Conservation (phyloP, 2,113 vertebrate species). For the Anhinga rufa region DNA sequence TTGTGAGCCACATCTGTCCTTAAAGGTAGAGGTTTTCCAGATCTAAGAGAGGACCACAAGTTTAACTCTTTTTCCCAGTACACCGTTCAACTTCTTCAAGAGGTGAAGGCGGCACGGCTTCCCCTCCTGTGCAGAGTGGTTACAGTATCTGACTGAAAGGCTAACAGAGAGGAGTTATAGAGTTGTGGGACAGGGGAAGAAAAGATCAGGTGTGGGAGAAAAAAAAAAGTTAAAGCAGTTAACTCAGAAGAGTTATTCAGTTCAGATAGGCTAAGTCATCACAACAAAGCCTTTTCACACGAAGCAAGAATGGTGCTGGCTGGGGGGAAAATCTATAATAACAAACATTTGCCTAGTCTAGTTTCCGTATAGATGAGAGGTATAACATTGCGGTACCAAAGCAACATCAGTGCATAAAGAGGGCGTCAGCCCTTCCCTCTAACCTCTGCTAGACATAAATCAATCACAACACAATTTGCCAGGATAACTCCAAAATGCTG, state of each 20-base stretch:
- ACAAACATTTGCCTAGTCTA: neutral
- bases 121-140: neutral
- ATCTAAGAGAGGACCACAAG: neutral
- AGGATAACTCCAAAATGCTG: neutral
- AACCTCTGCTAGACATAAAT: neutral
- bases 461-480: rapidly evolving
- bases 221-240: neutral
- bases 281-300: neutral
- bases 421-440: neutral
- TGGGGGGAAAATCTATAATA: neutral
- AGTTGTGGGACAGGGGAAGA: neutral
- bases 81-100: neutral
- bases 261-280: neutral
- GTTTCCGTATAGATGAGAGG: neutral
- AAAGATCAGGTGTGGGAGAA: rapidly evolving
- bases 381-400: neutral
- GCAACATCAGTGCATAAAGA: neutral
- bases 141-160: neutral
- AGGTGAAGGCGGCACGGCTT: neutral
- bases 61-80: neutral
- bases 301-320: neutral
- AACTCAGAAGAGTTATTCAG: neutral
- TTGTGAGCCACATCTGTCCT: neutral
- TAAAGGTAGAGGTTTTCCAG: neutral
- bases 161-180: neutral